Evolutionary conservation across 1,140 invertebrate genomes (phyloP).

Genomic region (Orchesella cincta): DNA sequence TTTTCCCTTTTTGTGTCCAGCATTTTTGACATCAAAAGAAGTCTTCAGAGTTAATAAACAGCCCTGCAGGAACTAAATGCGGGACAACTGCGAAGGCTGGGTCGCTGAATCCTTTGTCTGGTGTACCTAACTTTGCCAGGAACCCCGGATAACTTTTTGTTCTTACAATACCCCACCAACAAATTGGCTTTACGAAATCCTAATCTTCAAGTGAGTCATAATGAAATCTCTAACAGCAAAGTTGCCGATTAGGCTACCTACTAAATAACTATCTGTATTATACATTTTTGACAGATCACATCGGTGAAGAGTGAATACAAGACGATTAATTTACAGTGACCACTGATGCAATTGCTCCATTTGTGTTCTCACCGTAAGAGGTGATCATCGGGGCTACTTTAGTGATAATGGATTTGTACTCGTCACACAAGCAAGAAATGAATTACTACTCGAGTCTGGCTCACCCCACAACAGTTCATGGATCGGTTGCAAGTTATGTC

Average conservation of each 20-base stretch:
- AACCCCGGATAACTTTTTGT: conserved; percentile 47
- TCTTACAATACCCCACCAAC: conserved; percentile 42
- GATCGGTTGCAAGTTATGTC: conserved; percentile 52
- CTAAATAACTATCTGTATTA: no score
- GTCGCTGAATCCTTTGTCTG: conserved; percentile 12
- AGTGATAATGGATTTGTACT: conserved; percentile 68
- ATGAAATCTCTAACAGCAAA: no score
- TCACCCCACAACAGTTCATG: conserved; percentile 47
- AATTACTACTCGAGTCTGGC: conserved; percentile 54
- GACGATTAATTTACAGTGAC: conserved; percentile 52
- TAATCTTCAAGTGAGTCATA: no score
- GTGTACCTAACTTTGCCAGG: conserved; percentile 37
- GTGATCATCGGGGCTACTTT: conserved; percentile 60
- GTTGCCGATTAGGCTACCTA: no score
- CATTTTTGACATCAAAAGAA: conserved; percentile 27
- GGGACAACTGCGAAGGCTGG: not conserved
- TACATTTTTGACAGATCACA: no score
- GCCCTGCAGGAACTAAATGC: conserved; percentile 18
- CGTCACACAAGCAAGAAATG: conserved; percentile 50
- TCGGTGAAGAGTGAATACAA: not conserved
- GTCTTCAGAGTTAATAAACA: conserved; percentile 20
- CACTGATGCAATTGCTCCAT: conserved; percentile 62
- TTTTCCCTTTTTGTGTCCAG: no score
- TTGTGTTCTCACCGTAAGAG: conserved; percentile 62
- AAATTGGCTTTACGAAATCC: conserved; percentile 26